Evolutionary conservation across 2,113 vertebrate species (phyloP).

Genomic region (Anolis sagrei): DNA sequence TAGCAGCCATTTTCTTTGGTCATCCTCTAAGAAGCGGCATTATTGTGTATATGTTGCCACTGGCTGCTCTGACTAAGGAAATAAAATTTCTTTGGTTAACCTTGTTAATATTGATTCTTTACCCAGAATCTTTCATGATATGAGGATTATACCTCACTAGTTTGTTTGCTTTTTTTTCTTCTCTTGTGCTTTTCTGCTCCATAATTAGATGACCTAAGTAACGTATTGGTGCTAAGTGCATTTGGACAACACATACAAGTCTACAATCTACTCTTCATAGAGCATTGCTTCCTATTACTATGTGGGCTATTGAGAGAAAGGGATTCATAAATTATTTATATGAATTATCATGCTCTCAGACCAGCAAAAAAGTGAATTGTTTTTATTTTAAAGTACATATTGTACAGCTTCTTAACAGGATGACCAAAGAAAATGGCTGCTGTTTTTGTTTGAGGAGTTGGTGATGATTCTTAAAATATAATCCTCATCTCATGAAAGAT

Average conservation of each 20-base stretch:
- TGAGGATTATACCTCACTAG: not conserved
- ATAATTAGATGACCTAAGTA: not conserved
- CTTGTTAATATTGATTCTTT: not conserved
- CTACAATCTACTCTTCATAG: not conserved
- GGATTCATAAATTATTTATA: not conserved
- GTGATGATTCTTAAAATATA: not conserved
- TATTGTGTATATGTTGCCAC: too few species aligned
- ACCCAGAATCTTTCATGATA: not conserved
- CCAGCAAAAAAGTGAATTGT: not conserved
- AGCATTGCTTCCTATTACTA: not conserved
- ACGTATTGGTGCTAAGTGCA: not conserved
- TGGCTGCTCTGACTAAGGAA: too few species aligned
- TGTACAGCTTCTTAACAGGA: not conserved
- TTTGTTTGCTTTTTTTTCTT: not conserved
- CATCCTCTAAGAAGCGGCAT: not conserved
- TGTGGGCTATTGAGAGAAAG: not conserved
- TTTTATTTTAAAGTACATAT: not conserved
- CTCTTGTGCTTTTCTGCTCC: conserved; percentile 9
- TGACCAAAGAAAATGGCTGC: not conserved
- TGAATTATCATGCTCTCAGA: not conserved
- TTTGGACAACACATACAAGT: not conserved
- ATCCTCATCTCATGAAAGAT: not conserved
- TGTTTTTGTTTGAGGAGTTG: not conserved
- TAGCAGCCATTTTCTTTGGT: not conserved
- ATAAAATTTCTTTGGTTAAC: too few species aligned